Base-by-base conservation (phyloP, 2,113 vertebrate species). In the Neolamprologus devosi region DNA sequence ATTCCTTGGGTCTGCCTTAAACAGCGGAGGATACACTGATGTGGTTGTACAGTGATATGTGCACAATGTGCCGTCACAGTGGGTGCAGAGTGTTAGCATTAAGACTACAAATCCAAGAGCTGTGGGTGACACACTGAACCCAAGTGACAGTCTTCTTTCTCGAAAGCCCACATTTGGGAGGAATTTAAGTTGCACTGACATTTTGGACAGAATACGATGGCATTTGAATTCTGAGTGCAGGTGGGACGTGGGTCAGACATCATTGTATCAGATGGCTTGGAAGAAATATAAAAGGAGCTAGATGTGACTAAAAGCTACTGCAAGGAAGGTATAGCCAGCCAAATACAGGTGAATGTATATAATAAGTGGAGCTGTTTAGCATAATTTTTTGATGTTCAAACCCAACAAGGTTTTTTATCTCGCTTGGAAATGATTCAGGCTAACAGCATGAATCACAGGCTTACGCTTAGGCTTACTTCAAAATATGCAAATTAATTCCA, bases 181-280 rank as follows among this genome's bases (percentile, higher is more conserved):
- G 70, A 80, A 84, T 92, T 92, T 93, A 87, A 91, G 89, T 80
- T 89, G 68, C 65, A 40, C 81, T 95, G 94, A 94, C 94, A 95
- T 95, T 95, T 95, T 90, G 83, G 90, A 92, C 85, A 90, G 86
- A 93, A 92, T 85, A 80, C 51, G 85, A 45, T 95, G 94, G 82
- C 93, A 95, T 95, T 95, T 95, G 84, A 89, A 85, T 82, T 83
- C 60, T 83, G 90, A 92, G 79, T 13, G 40, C 54, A 83, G 73
- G 85, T 81, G 84, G 45, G 81, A 88, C 8, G 7, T 49, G 63
- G 78, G 70, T 84, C 85, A 86, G 81, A 92, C 60, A 89, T 60
- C 73, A 91, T 86, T 80, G 85, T 70, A 83, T 84, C 58, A 84
- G 84, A 58, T 63, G 42, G 51, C 54, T 85, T 26, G 30, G 68